phyloP scores from a whole-genome alignment of 2,113 vertebrate species.

The Alethe diademata region DNA sequence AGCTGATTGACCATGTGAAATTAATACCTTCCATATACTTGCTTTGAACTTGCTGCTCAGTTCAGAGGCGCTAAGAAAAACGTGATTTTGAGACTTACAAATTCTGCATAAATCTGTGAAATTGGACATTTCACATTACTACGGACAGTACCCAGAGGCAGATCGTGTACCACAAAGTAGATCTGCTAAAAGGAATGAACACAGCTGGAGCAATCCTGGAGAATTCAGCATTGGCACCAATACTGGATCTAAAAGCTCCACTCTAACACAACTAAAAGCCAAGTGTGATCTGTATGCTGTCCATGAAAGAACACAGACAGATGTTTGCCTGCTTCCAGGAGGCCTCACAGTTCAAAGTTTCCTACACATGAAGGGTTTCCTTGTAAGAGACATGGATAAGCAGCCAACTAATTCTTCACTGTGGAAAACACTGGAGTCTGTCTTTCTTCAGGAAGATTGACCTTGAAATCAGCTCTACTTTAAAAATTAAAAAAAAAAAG shows the following conservation, averaged over 20 bases:
- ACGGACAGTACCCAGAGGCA: background rate
- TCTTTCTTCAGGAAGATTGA: background rate
- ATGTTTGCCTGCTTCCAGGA: background rate
- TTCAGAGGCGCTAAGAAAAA: background rate
- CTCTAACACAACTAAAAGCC: background rate
- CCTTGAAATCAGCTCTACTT: background rate
- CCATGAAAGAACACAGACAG: background rate
- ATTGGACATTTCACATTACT: no score
- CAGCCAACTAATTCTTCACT: background rate
- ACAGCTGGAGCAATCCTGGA: background rate
- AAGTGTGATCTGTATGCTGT: background rate
- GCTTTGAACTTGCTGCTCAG: background rate
- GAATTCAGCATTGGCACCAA: background rate
- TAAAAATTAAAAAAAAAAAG: background rate
- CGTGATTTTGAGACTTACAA: background rate
- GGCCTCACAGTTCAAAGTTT: background rate
- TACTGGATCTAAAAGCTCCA: background rate
- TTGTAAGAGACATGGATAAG: background rate
- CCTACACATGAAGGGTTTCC: background rate
- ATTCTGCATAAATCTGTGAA: background rate
- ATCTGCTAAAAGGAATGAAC: background rate
- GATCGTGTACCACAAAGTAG: accelerated
- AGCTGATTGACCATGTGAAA: background rate
- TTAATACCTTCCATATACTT: background rate
- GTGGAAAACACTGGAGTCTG: background rate